These are phyloP conservation scores for Scolopax bukidnonensis DNA, from an alignment of 2,797 vertebrate genomes.

Conservation along the genomic window DNA sequence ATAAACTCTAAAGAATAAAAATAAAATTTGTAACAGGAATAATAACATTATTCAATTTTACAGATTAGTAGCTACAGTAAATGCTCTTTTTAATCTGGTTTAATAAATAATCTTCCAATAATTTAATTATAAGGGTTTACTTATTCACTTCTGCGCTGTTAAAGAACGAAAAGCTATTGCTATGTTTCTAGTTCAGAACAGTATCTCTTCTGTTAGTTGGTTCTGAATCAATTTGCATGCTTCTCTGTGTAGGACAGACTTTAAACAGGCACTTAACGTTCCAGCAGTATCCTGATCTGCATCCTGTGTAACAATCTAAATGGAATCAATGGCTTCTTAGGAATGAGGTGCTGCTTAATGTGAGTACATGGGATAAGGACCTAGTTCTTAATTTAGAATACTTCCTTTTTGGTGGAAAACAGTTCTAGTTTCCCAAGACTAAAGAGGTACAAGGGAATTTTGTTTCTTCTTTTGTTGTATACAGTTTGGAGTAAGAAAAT, in stretches of 20 bases:
- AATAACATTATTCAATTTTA: background rate
- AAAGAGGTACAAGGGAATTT: background rate
- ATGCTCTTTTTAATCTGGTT: background rate
- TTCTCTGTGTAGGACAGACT: slow-evolving; percentile 18
- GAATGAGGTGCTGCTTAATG: slow-evolving; percentile 35
- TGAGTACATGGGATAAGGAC: background rate
- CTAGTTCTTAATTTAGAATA: background rate
- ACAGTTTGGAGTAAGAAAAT: background rate
- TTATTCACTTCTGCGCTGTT: background rate
- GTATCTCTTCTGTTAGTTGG: slow-evolving; percentile 25
- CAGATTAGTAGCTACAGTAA: background rate
- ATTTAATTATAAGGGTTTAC: background rate
- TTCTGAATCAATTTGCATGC: slow-evolving; percentile 40
- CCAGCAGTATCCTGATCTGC: slow-evolving; percentile 3
- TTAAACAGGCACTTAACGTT: slow-evolving; percentile 48
- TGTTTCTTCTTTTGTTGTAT: background rate
- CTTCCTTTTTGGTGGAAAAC: background rate
- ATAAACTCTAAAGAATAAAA: background rate
- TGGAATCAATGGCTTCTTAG: slow-evolving; percentile 18
- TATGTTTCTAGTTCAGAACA: slow-evolving; percentile 15
- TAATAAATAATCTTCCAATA: background rate
- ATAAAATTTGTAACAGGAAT: background rate
- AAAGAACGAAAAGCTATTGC: background rate
- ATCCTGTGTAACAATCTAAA: background rate
- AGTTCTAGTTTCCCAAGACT: background rate